These are phyloP conservation scores for Erynnis tages DNA, from an alignment of 2,888 invertebrate species.

Conservation along the genomic window DNA sequence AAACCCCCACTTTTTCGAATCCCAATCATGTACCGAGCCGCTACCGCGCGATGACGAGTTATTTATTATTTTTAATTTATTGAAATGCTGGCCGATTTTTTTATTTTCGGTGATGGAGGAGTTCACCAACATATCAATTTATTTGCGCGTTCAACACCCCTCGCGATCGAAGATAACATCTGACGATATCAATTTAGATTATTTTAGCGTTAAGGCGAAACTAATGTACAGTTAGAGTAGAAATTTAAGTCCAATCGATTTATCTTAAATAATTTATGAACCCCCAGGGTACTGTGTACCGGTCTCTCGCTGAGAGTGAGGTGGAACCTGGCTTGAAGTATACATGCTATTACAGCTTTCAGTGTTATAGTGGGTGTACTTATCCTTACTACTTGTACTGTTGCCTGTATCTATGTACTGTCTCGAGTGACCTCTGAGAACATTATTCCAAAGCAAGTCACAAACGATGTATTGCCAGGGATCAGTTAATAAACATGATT, in stretches of 20 bases:
- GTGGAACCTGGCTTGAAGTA: constrained; percentile 67
- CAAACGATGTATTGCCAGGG: constrained; percentile 82
- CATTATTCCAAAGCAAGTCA: constrained; percentile 61
- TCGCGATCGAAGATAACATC: constrained; percentile 64
- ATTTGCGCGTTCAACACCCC: constrained; percentile 63
- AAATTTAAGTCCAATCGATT: constrained; percentile 80
- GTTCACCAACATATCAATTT: constrained; percentile 71
- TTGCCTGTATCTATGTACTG: constrained; percentile 49
- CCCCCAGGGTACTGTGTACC: constrained; percentile 74
- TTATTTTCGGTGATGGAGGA: constrained; percentile 61
- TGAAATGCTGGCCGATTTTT: constrained; percentile 49
- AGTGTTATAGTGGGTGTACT: constrained; percentile 69
- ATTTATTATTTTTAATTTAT: constrained; percentile 59
- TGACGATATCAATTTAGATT: constrained; percentile 79
- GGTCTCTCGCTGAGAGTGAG: constrained; percentile 57
- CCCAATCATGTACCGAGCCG: constrained; percentile 61
- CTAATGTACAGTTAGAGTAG: constrained; percentile 83
- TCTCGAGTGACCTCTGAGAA: constrained; percentile 51
- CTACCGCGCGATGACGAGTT: constrained; percentile 69
- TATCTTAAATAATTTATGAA: constrained; percentile 75
- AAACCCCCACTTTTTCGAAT: constrained; percentile 54
- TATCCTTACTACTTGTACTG: constrained; percentile 53
- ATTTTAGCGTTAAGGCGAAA: constrained; percentile 83
- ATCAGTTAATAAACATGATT: constrained; percentile 87
- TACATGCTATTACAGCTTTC: constrained; percentile 68